Conservation (phyloP, 2,797 vertebrate genomes). For the Halcyon chelicuti region DNA sequence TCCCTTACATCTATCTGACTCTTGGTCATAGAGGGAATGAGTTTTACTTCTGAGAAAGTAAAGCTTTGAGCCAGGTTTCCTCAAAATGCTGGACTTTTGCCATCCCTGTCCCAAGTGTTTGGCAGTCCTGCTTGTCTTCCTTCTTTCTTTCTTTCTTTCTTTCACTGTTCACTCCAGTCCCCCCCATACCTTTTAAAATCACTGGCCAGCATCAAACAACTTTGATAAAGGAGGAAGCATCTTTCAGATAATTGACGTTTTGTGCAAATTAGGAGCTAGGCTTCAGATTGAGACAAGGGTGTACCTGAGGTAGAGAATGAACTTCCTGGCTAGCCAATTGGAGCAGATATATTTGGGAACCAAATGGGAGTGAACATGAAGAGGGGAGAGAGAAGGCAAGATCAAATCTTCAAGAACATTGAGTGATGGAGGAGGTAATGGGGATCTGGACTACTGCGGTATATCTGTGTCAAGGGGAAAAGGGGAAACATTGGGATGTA, state of each 20-base stretch:
- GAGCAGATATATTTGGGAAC: background rate
- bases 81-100: background rate
- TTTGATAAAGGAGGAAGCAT: background rate
- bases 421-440: background rate
- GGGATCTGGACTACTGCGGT: background rate
- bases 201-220: background rate
- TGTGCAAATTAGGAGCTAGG: background rate
- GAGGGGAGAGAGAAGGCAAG: background rate
- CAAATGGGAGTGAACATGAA: background rate
- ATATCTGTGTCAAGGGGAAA: background rate
- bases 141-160: background rate
- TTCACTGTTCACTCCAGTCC: background rate
- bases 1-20: background rate
- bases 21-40: background rate
- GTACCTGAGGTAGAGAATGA: background rate
- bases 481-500: background rate
- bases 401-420: background rate
- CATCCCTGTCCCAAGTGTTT: background rate
- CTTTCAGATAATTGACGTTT: background rate
- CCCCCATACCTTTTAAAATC: background rate
- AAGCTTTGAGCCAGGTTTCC: background rate
- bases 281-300: background rate
- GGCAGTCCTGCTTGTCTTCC: background rate
- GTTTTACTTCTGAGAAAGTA: background rate
- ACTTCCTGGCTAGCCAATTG: background rate